These are phyloP conservation scores for Alosa alosa DNA, from an alignment of 2,113 vertebrate species.

Conservation along the genomic window DNA sequence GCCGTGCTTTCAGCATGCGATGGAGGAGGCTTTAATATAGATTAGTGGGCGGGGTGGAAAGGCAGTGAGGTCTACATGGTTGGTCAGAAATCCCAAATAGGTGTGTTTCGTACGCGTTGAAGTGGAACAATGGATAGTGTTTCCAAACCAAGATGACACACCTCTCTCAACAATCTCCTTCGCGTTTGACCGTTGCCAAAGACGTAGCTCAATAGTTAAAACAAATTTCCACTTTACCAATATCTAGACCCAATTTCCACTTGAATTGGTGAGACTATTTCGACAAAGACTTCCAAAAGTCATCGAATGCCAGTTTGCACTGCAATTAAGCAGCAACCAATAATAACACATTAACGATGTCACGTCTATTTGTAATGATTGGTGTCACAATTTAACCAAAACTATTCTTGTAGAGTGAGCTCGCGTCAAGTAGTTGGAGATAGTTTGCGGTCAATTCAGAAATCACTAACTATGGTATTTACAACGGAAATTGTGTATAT, in stretches of 20 bases:
- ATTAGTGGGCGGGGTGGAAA: slow-evolving; percentile 62
- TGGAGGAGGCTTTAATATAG: slow-evolving; percentile 68
- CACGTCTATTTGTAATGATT: neutral
- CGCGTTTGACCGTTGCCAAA: slow-evolving; percentile 15
- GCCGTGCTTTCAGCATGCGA: slow-evolving; percentile 70
- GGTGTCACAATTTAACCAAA: neutral
- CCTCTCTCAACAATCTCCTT: slow-evolving; percentile 36
- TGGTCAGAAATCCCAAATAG: slow-evolving; percentile 64
- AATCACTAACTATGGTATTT: neutral
- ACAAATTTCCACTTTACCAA: neutral
- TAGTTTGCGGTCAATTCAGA: neutral
- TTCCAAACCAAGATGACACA: slow-evolving; percentile 66
- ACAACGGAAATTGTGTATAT: neutral
- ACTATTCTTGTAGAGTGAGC: neutral
- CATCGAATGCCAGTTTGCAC: neutral
- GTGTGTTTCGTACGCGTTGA: slow-evolving; percentile 65
- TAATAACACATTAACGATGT: neutral
- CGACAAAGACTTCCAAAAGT: neutral
- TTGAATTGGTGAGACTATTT: neutral
- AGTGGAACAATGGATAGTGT: slow-evolving; percentile 84
- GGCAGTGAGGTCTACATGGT: slow-evolving; percentile 52
- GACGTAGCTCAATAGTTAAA: slow-evolving; percentile 8
- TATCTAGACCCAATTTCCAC: neutral
- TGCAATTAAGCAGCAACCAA: neutral
- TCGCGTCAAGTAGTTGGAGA: neutral